phyloP scores from a whole-genome alignment of 2,797 vertebrate genomes.

The Gallinago nigripennis region DNA sequence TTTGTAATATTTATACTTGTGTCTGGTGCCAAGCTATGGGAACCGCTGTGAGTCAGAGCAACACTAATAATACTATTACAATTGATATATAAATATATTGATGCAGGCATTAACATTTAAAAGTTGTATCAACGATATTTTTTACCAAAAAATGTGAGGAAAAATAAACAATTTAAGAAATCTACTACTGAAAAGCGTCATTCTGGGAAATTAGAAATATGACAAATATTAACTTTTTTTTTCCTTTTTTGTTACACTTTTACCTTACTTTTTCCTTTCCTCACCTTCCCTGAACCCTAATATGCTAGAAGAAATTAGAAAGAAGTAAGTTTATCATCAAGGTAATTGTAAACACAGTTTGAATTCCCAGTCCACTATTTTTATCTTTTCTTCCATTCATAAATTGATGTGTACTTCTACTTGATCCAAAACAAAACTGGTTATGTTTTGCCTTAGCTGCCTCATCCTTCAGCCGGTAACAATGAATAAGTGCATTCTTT shows the following conservation, averaged over 20 bases:
- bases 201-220: not conserved
- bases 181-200: not conserved
- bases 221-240: not conserved
- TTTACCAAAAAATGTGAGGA: not conserved
- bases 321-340: not conserved
- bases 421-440: not conserved
- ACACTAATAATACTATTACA: not conserved
- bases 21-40: not conserved
- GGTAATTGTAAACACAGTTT: not conserved
- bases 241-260: not conserved
- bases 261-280: not conserved
- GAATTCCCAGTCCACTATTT: not conserved
- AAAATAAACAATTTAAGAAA: not conserved
- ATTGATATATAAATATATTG: not conserved
- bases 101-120: not conserved
- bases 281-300: not conserved
- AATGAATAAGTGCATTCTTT: not conserved
- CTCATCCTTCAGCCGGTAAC: not conserved
- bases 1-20: not conserved
- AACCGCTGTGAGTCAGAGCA: not conserved
- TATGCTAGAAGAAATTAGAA: not conserved
- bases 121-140: rapidly evolving
- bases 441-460: not conserved
- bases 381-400: not conserved
- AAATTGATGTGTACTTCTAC: not conserved